Percentiles rank a stretch among this genome's conserved stretches.
phyloP scores from a whole-genome alignment of 1,140 invertebrate species.

The Samia ricini region DNA sequence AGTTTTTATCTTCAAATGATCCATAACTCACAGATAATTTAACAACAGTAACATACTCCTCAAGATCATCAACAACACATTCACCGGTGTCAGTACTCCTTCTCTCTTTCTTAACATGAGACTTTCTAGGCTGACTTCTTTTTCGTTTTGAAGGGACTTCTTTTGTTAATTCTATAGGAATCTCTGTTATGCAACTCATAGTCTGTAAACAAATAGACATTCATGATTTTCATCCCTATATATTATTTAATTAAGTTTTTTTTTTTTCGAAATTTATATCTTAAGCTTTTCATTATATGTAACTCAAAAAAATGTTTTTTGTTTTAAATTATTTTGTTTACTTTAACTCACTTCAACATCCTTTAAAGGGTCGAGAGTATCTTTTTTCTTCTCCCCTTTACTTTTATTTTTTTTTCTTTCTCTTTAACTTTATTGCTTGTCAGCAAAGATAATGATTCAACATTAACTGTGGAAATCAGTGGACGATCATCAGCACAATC shows the following conservation, averaged over 20 bases:
- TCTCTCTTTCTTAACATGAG: neutral
- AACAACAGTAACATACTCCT: conserved; percentile 49
- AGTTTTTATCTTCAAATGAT: neutral
- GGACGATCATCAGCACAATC: neutral
- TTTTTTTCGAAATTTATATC: neutral
- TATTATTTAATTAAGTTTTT: no score
- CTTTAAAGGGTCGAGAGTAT: neutral
- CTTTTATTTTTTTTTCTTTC: neutral
- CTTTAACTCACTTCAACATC: neutral
- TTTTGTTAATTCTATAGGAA: neutral
- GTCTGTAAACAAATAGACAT: neutral
- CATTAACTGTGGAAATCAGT: conserved; percentile 11
- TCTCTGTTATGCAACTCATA: neutral
- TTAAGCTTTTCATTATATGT: no score
- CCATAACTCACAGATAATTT: conserved; percentile 43
- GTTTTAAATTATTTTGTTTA: neutral
- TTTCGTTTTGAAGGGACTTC: neutral
- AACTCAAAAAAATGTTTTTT: no score
- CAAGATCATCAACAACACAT: conserved; percentile 30
- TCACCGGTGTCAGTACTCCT: neutral
- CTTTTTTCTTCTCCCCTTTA: conserved; percentile 1
- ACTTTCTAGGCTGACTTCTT: neutral
- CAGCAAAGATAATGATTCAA: conserved; percentile 11
- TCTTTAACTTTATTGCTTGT: conserved; percentile 11
- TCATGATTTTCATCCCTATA: neutral